Conservation (phyloP, 2,797 vertebrate genomes). For the Eospalax fontanierii region DNA sequence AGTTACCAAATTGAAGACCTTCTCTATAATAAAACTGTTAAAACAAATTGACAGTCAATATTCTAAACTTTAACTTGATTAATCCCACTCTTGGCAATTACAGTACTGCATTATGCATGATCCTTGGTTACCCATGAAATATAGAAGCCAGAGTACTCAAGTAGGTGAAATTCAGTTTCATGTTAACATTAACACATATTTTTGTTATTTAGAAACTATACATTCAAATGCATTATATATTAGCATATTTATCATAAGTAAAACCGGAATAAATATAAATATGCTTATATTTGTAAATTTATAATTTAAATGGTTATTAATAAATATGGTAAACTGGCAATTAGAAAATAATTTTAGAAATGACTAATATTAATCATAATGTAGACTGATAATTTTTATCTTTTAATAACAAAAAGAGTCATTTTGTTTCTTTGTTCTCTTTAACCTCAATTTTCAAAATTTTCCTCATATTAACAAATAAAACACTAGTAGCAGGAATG, state of each 20-base stretch:
- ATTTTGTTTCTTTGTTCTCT: background rate
- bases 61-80: conserved; percentile 79
- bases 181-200: background rate
- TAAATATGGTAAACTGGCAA: background rate
- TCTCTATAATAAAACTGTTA: conserved; percentile 78
- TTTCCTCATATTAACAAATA: background rate
- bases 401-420: background rate
- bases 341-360: conserved; percentile 32
- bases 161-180: conserved; percentile 46
- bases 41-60: conserved; percentile 78
- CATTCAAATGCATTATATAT: background rate
- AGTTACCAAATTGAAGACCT: conserved; percentile 75
- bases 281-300: background rate
- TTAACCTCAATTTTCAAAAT: background rate
- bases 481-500: too few relatives aligned
- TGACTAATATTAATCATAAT: background rate
- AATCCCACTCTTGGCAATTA: conserved; percentile 64
- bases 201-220: background rate
- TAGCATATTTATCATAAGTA: background rate
- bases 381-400: background rate
- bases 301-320: background rate
- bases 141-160: conserved; percentile 28
- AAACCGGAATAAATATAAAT: conserved; percentile 2
- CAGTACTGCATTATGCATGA: conserved; percentile 59
- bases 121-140: background rate